Base-by-base conservation (phyloP, 1,140 invertebrate genomes). In the Drosophila gunungcola region DNA sequence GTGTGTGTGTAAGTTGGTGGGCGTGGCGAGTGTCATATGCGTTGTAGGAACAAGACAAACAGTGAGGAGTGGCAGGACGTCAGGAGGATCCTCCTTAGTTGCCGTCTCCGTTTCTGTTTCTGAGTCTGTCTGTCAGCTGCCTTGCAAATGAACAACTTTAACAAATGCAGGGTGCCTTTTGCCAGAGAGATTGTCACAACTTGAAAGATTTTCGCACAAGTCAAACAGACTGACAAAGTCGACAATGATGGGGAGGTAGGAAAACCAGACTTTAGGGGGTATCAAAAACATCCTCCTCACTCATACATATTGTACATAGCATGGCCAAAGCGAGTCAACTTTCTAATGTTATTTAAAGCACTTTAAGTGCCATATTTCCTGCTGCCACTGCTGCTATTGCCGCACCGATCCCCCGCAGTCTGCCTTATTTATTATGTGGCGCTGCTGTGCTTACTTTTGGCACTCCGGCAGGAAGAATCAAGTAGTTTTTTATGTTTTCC, bases 291-390 rank as follows among this genome's bases (percentile, higher is more conserved):
- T 36, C 16, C 49, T 32, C 4, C 48, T 13, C 4, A 27, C 29
- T 13, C 42, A 1, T 16, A 34, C 56, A 5, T 55, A 32, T 41
- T 32, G 55, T n/a, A 38, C 27, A 60, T 29, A 45, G 13, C 13
- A 52, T 13, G 36, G n/a, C 41, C 46, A 55, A 46, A 49, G 57
- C 53, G 79, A 58, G 45, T 80, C 68, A 88, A 88, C 84, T 88
- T 88, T 89, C 83, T 88, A 89, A 88, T 88, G 83, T 89, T 88
- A 89, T 88, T 88, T 88, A 88, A 88, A 88, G 83, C 85, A 88
- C 83, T 88, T 88, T 88, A 88, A 88, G 83, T 88, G 83, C 73
- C 85, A 88, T 89, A 88, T 88, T 88, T 88, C 84, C 83, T 89
- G 76, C 75, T 68, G 32, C 70, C 51, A 56, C 56, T 63, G 39